Conservation (phyloP, 2,888 invertebrate genomes). For the Cetonia aurata region DNA sequence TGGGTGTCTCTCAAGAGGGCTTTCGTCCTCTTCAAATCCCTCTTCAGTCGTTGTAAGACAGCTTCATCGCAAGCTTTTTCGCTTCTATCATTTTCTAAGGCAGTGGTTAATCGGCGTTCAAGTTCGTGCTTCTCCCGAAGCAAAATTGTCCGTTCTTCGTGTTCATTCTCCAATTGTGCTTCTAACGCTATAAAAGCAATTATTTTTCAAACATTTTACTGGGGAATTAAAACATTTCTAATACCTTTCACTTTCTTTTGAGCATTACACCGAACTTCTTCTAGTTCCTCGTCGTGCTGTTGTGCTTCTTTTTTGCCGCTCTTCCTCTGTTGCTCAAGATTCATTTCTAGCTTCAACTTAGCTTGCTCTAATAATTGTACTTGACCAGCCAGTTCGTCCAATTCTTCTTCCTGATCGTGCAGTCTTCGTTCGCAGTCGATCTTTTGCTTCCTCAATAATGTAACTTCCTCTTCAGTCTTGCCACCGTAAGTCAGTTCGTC, state of each 20-base stretch:
- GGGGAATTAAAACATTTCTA: not conserved
- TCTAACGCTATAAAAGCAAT: constrained; percentile 80
- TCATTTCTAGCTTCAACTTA: constrained; percentile 94
- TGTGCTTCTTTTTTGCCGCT: constrained; percentile 91
- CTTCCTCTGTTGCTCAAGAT: constrained; percentile 91
- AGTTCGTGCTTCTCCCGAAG: constrained; percentile 92
- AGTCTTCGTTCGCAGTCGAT: constrained; percentile 88
- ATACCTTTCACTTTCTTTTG: constrained; percentile 91
- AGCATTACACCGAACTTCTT: constrained; percentile 89
- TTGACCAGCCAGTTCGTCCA: constrained; percentile 92
- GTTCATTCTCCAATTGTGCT: constrained; percentile 92
- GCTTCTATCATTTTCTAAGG: constrained; percentile 82
- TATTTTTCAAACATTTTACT: constrained; percentile 14
- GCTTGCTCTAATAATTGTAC: constrained; percentile 88
- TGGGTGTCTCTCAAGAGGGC: constrained; percentile 93
- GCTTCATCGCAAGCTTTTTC: constrained; percentile 82
- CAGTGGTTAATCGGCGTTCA: constrained; percentile 85
- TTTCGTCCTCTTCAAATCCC: constrained; percentile 90
- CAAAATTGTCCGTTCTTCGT: constrained; percentile 88
- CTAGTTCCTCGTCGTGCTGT: constrained; percentile 92
- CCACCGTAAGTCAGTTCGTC: constrained; percentile 86
- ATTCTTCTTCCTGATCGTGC: constrained; percentile 93
- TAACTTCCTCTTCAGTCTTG: constrained; percentile 88
- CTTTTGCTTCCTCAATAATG: constrained; percentile 84
- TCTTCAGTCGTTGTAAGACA: constrained; percentile 79